Evolutionary conservation across 92 coral and sea anemone genomes (phyloP).

Genomic region (Montipora capitata): DNA sequence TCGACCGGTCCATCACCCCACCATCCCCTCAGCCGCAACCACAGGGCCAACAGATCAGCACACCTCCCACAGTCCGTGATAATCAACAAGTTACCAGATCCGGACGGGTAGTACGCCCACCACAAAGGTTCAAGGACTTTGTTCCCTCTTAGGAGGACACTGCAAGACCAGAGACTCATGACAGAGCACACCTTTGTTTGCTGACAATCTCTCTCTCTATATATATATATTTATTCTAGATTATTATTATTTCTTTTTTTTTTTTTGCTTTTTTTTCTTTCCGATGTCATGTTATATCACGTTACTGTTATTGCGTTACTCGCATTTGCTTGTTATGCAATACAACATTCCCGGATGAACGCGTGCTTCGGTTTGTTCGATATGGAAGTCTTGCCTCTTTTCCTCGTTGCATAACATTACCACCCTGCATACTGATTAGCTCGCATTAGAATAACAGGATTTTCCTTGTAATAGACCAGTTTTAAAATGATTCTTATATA

Average conservation of each 20-base stretch:
- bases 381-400: constrained; percentile 4
- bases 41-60: not conserved
- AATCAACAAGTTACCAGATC: not conserved
- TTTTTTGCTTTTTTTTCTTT: not conserved
- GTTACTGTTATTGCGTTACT: not conserved
- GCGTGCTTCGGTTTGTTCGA: not conserved
- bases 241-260: not conserved
- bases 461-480: no score
- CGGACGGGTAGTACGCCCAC: not conserved
- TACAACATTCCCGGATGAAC: not conserved
- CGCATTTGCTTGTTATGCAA: not conserved
- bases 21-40: constrained; percentile 10
- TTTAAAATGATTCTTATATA: no score
- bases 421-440: no score
- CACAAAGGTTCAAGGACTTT: constrained; percentile 22
- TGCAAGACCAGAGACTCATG: not conserved
- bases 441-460: no score
- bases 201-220: not conserved
- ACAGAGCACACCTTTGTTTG: constrained; percentile 22
- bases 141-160: constrained; percentile 11
- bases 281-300: constrained; percentile 15
- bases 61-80: not conserved
- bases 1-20: constrained; percentile 19
- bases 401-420: not conserved
- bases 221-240: not conserved